A percentile compares a stretch with the other conserved stretches of the same genome.
Evolutionary conservation across 1,140 invertebrate genomes (phyloP).

Genomic region (Bombus picipes): DNA sequence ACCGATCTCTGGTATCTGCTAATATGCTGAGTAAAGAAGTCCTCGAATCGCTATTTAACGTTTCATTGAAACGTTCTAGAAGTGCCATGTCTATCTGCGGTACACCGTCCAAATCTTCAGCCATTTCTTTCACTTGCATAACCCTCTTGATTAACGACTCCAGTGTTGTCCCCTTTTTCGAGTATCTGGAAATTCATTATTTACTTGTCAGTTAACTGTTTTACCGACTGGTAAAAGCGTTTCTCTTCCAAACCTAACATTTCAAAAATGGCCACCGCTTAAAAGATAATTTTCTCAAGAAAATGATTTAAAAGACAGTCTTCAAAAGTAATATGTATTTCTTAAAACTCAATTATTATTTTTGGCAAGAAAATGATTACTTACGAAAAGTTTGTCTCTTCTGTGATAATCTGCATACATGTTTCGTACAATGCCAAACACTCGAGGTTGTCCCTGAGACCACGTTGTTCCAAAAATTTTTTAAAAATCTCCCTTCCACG

Average conservation of each 20-base stretch:
- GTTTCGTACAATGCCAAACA: slow-evolving; percentile 72
- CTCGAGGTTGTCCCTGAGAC: slow-evolving; percentile 52
- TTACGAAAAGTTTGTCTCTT: slow-evolving; percentile 59
- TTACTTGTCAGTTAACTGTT: background rate
- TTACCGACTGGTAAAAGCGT: background rate
- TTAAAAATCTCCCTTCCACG: slow-evolving; percentile 69
- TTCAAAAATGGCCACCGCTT: background rate
- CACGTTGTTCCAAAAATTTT: slow-evolving; percentile 57
- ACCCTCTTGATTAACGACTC: slow-evolving; percentile 58
- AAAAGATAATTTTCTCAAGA: background rate
- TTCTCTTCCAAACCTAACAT: background rate
- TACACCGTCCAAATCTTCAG: slow-evolving; percentile 62
- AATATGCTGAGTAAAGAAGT: slow-evolving; percentile 60
- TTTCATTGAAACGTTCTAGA: slow-evolving; percentile 60
- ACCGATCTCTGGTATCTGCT: slow-evolving; percentile 52
- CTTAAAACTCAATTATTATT: background rate
- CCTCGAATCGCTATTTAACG: slow-evolving; percentile 54
- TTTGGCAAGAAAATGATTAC: slow-evolving; percentile 24
- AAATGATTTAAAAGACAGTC: background rate
- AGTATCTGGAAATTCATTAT: slow-evolving; percentile 43
- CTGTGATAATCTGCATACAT: slow-evolving; percentile 51
- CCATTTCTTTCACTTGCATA: slow-evolving; percentile 38
- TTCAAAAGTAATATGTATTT: background rate
- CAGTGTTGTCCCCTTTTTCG: slow-evolving; percentile 28
- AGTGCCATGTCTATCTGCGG: slow-evolving; percentile 64